A percentile compares a stretch with the other conserved stretches of the same genome.
These are phyloP conservation scores for Artemisiospiza belli DNA, from an alignment of 2,113 vertebrate genomes.

Conservation along the genomic window DNA sequence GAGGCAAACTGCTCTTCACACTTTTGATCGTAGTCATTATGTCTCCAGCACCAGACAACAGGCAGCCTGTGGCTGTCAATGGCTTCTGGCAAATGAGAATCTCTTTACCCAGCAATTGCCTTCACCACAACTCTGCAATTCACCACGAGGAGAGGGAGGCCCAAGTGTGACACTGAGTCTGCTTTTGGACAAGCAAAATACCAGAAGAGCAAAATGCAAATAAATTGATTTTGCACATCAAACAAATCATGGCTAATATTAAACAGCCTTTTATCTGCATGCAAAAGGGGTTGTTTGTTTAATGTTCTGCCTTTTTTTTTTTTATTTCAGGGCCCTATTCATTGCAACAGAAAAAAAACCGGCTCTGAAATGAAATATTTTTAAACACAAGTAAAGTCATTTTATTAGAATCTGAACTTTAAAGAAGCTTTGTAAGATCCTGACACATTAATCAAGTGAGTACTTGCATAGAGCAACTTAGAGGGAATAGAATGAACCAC, in stretches of 20 bases:
- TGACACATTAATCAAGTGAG: not conserved
- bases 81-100: not conserved
- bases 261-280: constrained; percentile 25
- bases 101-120: not conserved
- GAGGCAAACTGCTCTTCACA: not conserved
- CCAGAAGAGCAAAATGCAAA: constrained; percentile 30
- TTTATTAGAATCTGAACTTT: not conserved
- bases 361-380: not conserved
- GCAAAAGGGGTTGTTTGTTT: not conserved
- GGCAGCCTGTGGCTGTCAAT: not conserved
- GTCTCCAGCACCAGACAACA: not conserved
- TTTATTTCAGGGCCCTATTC: not conserved
- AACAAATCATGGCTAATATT: constrained; percentile 15
- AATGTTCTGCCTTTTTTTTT: not conserved
- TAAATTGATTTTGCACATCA: constrained; percentile 51
- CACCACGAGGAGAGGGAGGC: not conserved
- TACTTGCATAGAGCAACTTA: not conserved
- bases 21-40: not conserved
- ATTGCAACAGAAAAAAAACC: not conserved
- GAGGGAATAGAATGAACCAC: not conserved
- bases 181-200: not conserved
- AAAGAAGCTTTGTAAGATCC: not conserved
- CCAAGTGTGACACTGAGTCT: not conserved
- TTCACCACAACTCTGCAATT: constrained; percentile 16
- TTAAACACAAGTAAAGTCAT: not conserved